A percentile compares a stretch with the other conserved stretches of the same genome.
Evolutionary conservation across 1,140 invertebrate species (phyloP).

Genomic region (Heliothis subflexa): DNA sequence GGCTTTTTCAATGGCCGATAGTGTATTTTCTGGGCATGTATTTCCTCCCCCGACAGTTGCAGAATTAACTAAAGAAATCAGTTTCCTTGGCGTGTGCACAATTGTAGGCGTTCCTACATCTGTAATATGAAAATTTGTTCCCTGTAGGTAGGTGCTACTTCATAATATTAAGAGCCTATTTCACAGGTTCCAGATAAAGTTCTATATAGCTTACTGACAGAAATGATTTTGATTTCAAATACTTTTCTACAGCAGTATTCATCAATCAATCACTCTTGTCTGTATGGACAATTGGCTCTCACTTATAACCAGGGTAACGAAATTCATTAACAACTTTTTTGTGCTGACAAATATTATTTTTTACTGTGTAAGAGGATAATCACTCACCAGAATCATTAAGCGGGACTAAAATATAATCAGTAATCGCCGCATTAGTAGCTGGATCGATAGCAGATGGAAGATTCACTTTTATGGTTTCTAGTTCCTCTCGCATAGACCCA

Average conservation of each 20-base stretch:
- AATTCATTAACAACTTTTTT: too few species aligned
- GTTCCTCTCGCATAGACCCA: slow-evolving; percentile 63
- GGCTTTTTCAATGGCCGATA: slow-evolving; percentile 88
- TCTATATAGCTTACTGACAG: not conserved
- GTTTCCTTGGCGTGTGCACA: slow-evolving; percentile 36
- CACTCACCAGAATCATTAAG: slow-evolving; percentile 73
- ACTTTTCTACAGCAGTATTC: too few species aligned
- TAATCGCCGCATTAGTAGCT: slow-evolving; percentile 48
- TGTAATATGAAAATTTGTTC: slow-evolving; percentile 38
- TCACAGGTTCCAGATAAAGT: not conserved
- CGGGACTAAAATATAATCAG: slow-evolving; percentile 66
- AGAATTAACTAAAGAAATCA: slow-evolving; percentile 75
- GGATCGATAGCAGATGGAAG: slow-evolving; percentile 50
- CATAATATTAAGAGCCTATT: too few species aligned
- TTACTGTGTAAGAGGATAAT: not conserved
- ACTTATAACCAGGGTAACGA: too few species aligned
- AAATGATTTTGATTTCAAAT: not conserved
- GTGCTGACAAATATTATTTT: too few species aligned
- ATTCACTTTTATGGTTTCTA: slow-evolving; percentile 61
- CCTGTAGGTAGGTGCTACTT: too few species aligned
- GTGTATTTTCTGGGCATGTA: slow-evolving; percentile 89
- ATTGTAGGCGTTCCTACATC: slow-evolving; percentile 54
- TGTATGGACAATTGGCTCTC: too few species aligned
- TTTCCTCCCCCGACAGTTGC: slow-evolving; percentile 87
- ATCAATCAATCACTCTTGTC: too few species aligned